phyloP scores from a whole-genome alignment of 2,113 vertebrate genomes.

The Gymnocephalus cernua region DNA sequence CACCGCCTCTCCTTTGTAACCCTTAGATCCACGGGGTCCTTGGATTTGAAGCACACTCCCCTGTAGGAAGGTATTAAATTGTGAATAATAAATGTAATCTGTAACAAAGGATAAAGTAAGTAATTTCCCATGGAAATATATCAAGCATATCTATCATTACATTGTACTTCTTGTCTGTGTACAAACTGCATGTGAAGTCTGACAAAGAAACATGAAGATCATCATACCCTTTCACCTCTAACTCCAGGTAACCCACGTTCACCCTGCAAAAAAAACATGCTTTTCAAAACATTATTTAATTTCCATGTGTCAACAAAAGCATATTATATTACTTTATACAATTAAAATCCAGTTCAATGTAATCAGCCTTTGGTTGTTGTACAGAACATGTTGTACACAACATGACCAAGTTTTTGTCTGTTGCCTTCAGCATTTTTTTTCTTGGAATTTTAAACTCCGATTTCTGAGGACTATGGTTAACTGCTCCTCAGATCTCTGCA shows the following conservation, averaged over 20 bases:
- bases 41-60: slow-evolving; percentile 84
- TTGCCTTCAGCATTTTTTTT: no score
- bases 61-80: slow-evolving; percentile 71
- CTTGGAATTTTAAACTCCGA: no score
- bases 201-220: neutral
- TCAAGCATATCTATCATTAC: neutral
- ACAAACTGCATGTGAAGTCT: neutral
- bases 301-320: slow-evolving; percentile 2
- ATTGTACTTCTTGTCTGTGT: neutral
- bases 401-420: neutral
- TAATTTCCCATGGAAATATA: neutral
- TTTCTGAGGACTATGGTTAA: no score
- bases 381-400: neutral
- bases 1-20: slow-evolving; percentile 88
- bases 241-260: slow-evolving; percentile 84
- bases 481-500: no score
- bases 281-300: slow-evolving; percentile 5
- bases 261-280: slow-evolving; percentile 82
- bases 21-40: slow-evolving; percentile 90
- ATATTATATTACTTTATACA: neutral
- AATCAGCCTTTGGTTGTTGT: neutral
- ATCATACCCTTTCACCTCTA: slow-evolving; percentile 89
- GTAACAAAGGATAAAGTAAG: neutral
- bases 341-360: neutral
- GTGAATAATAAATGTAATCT: neutral